Percentiles rank a stretch among this genome's conserved stretches.
Evolutionary conservation across 2,113 vertebrate genomes (phyloP).

Genomic region (Dissostichus mawsoni): DNA sequence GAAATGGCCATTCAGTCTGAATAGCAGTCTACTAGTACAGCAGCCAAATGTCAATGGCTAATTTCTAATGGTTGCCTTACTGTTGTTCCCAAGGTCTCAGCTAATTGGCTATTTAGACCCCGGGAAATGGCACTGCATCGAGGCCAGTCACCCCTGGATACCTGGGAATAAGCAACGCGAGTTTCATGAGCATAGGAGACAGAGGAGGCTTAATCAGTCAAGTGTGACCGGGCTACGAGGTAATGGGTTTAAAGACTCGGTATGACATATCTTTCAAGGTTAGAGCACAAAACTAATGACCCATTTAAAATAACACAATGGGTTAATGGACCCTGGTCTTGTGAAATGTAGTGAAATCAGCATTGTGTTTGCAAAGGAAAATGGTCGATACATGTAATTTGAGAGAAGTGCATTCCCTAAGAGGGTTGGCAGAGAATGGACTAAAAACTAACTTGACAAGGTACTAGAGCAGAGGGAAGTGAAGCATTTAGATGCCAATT

Average conservation of each 20-base stretch:
- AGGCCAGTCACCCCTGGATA: conserved; percentile 73
- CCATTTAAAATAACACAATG: conserved; percentile 28
- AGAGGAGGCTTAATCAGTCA: conserved; percentile 61
- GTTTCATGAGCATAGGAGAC: conserved; percentile 26
- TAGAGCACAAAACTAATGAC: conserved; percentile 34
- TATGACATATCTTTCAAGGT: conserved; percentile 43
- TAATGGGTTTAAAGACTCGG: conserved; percentile 62
- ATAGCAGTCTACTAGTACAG: conserved; percentile 41
- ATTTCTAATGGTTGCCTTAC: conserved; percentile 68
- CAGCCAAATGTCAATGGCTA: conserved; percentile 75
- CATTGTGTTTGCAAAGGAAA: conserved; percentile 6
- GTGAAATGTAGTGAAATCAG: conserved; percentile 12
- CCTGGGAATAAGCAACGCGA: conserved; percentile 61
- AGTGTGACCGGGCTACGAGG: conserved; percentile 44
- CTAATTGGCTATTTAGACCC: conserved; percentile 80
- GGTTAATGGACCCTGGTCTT: conserved; percentile 31
- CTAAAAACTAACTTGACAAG: neutral
- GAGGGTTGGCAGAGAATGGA: neutral
- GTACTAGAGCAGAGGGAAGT: neutral
- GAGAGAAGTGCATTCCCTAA: neutral
- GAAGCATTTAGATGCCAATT: neutral
- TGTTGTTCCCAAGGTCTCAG: conserved; percentile 65
- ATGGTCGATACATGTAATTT: conserved; percentile 6
- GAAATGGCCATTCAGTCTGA: conserved; percentile 43
- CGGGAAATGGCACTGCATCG: conserved; percentile 68